Conservation (phyloP, 2,797 vertebrate species). For the Halcyon smyrnensis region DNA sequence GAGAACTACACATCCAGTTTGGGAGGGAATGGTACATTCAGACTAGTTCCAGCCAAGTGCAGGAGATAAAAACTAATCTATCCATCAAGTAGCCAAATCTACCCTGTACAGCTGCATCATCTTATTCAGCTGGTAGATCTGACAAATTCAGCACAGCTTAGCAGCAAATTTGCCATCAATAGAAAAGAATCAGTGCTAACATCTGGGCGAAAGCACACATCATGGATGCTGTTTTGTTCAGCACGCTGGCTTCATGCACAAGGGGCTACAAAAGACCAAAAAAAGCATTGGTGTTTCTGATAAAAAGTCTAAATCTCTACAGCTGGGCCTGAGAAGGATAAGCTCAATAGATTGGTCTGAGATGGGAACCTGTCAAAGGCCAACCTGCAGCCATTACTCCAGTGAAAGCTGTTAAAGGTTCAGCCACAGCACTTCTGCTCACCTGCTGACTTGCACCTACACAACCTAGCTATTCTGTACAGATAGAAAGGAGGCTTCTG, state of each 20-base stretch:
- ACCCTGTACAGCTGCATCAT: not conserved
- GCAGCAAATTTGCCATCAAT: not conserved
- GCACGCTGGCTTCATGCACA: not conserved
- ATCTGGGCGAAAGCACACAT: not conserved
- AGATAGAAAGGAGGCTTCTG: not conserved
- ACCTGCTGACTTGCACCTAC: not conserved
- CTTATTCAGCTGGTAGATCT: not conserved
- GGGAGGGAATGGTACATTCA: constrained; percentile 28
- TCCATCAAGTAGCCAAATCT: not conserved
- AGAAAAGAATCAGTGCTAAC: not conserved
- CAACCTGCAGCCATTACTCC: not conserved
- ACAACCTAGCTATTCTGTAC: accelerated
- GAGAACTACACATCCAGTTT: constrained; percentile 16
- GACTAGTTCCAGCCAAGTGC: not conserved
- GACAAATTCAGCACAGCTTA: not conserved
- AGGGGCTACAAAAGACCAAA: not conserved
- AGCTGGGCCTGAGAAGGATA: not conserved
- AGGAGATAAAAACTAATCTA: constrained; percentile 27
- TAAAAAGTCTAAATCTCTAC: not conserved
- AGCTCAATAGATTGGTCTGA: accelerated
- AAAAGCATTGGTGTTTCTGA: not conserved
- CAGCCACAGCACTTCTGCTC: not conserved
- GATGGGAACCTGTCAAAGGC: not conserved
- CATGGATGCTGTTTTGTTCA: not conserved
- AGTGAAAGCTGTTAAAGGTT: not conserved